phyloP scores from a whole-genome alignment of 2,113 vertebrate species.

The Tretioscincus oriximinensis region DNA sequence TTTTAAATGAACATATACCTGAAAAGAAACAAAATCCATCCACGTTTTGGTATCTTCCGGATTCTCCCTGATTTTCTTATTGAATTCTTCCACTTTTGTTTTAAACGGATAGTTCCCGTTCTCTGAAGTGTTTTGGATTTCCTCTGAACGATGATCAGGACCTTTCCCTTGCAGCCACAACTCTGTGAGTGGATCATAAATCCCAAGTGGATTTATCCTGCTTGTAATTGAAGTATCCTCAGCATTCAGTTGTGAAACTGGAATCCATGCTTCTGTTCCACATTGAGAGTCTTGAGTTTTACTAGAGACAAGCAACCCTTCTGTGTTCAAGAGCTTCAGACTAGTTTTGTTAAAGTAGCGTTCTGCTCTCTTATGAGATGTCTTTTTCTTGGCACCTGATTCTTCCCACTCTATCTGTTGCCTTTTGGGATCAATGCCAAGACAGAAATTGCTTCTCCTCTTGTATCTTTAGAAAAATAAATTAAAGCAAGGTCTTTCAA shows the following conservation, averaged over 20 bases:
- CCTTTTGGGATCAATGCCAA: constrained; percentile 82
- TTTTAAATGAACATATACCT: constrained; percentile 68
- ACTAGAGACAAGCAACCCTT: constrained; percentile 55
- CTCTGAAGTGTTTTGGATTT: constrained; percentile 38
- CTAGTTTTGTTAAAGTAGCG: constrained; percentile 82
- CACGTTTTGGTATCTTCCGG: constrained; percentile 83
- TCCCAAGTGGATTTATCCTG: constrained; percentile 84
- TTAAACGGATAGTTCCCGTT: constrained; percentile 36
- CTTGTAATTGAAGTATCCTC: constrained; percentile 30
- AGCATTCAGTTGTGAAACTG: constrained; percentile 57
- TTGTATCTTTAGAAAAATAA: constrained; percentile 78
- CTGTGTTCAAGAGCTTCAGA: constrained; percentile 69
- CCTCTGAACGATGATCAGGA: constrained; percentile 55
- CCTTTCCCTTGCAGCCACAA: constrained; percentile 90
- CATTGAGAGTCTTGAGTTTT: neutral
- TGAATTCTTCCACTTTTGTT: constrained; percentile 87
- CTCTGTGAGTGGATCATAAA: constrained; percentile 86
- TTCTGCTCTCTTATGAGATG: constrained; percentile 59
- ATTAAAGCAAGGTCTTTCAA: constrained; percentile 27
- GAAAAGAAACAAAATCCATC: constrained; percentile 90
- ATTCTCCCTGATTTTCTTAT: constrained; percentile 87
- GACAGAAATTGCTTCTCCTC: constrained; percentile 84
- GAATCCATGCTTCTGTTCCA: constrained; percentile 69
- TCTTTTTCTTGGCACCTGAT: constrained; percentile 70
- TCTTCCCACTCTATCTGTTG: constrained; percentile 84